phyloP scores from a whole-genome alignment of 2,113 vertebrate genomes.

The Dinomys branickii region DNA sequence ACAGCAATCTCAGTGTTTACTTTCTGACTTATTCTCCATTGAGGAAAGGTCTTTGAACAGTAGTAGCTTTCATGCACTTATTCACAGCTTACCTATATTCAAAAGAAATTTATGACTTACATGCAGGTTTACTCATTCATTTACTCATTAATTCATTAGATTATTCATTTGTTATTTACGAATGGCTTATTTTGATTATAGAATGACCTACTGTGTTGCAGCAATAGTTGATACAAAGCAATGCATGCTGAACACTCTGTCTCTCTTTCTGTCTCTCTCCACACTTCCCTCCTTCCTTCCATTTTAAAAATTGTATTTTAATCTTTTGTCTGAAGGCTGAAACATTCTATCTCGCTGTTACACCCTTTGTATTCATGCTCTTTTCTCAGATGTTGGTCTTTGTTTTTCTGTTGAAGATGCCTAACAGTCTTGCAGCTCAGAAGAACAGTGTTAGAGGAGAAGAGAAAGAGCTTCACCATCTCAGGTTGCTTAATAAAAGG shows the following conservation, averaged over 20 bases:
- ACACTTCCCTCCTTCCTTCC: not conserved
- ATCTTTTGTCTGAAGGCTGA: not conserved
- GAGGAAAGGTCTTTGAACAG: not conserved
- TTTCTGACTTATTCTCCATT: not conserved
- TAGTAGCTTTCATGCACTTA: not conserved
- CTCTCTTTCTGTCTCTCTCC: not conserved
- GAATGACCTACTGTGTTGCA: not conserved
- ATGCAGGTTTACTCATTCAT: not conserved
- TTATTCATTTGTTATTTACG: not conserved
- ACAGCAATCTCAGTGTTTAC: rapidly evolving
- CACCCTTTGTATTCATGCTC: not conserved
- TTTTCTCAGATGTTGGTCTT: not conserved
- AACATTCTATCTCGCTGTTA: not conserved
- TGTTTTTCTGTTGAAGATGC: not conserved
- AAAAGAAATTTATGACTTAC: not conserved
- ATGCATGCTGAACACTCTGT: not conserved
- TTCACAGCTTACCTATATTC: not conserved
- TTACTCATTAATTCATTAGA: not conserved
- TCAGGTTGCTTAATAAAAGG: not conserved
- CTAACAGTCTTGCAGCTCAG: not conserved
- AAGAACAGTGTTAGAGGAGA: not conserved
- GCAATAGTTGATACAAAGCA: not conserved
- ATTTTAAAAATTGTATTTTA: not conserved
- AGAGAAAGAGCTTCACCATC: not conserved
- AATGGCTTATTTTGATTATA: not conserved